Conservation (phyloP, 64 coral and sea anemone genomes). For the Stylophora pistillata region DNA sequence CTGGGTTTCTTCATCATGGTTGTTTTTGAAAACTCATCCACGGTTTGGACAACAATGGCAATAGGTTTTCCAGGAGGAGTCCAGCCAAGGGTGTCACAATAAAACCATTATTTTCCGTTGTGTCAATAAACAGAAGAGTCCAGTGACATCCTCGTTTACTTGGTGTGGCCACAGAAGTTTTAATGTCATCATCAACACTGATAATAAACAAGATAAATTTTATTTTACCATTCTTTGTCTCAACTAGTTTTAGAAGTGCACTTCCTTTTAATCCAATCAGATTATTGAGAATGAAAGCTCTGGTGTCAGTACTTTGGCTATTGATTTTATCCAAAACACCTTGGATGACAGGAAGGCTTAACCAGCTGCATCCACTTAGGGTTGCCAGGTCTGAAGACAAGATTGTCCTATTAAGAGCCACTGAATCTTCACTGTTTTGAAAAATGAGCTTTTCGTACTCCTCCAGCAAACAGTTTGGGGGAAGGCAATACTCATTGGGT, state of each 20-base stretch:
- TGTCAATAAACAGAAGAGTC: constrained; percentile 29
- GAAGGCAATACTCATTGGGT: too few relatives aligned
- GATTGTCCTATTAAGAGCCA: background rate
- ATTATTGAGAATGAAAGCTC: constrained; percentile 26
- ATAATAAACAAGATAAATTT: constrained; percentile 1
- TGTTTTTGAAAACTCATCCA: background rate
- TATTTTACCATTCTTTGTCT: background rate
- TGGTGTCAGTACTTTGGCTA: background rate
- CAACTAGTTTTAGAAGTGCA: background rate
- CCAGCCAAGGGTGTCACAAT: constrained; percentile 51
- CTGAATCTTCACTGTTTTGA: background rate
- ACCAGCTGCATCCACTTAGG: background rate
- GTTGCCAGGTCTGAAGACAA: background rate
- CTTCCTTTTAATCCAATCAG: background rate
- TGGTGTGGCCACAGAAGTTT: background rate
- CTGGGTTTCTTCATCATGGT: constrained; percentile 16
- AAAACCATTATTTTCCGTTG: constrained; percentile 36
- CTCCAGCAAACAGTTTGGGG: too few relatives aligned
- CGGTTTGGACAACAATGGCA: background rate
- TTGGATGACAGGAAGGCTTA: background rate
- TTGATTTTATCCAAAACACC: background rate
- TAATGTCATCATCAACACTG: constrained; percentile 17
- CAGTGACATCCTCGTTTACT: constrained; percentile 48
- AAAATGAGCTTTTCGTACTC: too few relatives aligned
- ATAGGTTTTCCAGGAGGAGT: background rate